Percentiles rank a stretch among this genome's conserved stretches.
phyloP scores from a whole-genome alignment of 2,888 invertebrate genomes.

The Eristalis tenax region DNA sequence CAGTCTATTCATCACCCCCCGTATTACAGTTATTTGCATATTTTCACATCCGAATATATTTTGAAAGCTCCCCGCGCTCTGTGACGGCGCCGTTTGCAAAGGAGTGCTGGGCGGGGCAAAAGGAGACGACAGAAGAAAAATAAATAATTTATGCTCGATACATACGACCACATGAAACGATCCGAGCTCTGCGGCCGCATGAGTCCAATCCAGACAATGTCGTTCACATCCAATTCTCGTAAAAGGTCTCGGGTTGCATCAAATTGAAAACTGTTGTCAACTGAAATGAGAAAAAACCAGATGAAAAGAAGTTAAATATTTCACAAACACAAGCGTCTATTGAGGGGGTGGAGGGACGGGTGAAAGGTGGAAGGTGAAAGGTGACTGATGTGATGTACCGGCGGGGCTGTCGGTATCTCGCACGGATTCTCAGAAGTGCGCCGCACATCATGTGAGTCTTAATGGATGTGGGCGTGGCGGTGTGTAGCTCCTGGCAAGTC shows the following conservation, averaged over 20 bases:
- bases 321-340: background rate
- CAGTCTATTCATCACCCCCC: background rate
- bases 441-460: background rate
- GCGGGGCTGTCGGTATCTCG: background rate
- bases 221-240: slow-evolving; percentile 89
- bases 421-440: background rate
- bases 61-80: slow-evolving; percentile 27
- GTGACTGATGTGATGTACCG: background rate
- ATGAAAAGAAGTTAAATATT: slow-evolving; percentile 49
- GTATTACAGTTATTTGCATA: slow-evolving; percentile 48
- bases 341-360: background rate
- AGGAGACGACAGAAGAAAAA: slow-evolving; percentile 15
- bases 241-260: slow-evolving; percentile 89
- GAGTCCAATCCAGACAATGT: slow-evolving; percentile 90
- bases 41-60: slow-evolving; percentile 31
- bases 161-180: slow-evolving; percentile 90
- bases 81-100: slow-evolving; percentile 3
- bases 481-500: background rate
- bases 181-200: slow-evolving; percentile 87
- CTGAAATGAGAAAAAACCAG: slow-evolving; percentile 79
- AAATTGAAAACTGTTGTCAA: slow-evolving; percentile 89
- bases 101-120: background rate
- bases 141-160: slow-evolving; percentile 74
- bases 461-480: background rate
- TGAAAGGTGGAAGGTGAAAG: background rate